Conservation (phyloP, 2,888 invertebrate genomes). For the Macroteleia sp. region DNA sequence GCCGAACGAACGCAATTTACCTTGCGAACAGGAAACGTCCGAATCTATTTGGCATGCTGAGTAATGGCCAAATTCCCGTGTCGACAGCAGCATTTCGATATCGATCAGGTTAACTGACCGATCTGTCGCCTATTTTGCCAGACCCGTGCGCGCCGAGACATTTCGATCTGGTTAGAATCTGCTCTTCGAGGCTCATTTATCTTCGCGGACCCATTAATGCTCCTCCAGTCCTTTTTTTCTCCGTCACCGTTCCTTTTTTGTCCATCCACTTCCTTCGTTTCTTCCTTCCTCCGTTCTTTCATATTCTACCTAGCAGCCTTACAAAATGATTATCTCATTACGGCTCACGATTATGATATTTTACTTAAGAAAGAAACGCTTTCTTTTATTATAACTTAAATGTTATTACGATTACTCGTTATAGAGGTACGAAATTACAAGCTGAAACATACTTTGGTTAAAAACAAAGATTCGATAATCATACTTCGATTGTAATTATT, state of each 20-base stretch:
- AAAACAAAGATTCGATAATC: too few species aligned
- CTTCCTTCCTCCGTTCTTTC: constrained; percentile 19
- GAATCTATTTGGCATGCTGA: constrained; percentile 64
- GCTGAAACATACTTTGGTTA: too few species aligned
- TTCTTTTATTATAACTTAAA: too few species aligned
- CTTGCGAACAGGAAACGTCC: constrained; percentile 61
- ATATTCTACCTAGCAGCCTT: constrained; percentile 23
- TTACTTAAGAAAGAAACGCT: constrained; percentile 26
- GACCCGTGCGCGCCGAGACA: constrained; percentile 38
- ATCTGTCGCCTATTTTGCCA: constrained; percentile 62
- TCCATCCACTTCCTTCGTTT: constrained; percentile 21
- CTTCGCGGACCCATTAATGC: constrained; percentile 45
- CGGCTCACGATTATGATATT: constrained; percentile 36
- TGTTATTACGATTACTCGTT: too few species aligned
- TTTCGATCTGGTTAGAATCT: constrained; percentile 61
- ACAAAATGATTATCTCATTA: constrained; percentile 43
- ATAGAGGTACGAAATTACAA: too few species aligned
- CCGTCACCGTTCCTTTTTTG: constrained; percentile 15
- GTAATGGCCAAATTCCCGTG: constrained; percentile 62
- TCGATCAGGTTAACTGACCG: constrained; percentile 65
- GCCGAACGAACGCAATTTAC: too few species aligned
- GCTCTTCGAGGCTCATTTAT: constrained; percentile 51
- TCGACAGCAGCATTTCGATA: constrained; percentile 63
- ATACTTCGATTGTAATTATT: too few species aligned
- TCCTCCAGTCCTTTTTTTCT: constrained; percentile 26